Evolutionary conservation across 2,888 invertebrate species (phyloP).

Genomic region (Chrysolina haemoptera): DNA sequence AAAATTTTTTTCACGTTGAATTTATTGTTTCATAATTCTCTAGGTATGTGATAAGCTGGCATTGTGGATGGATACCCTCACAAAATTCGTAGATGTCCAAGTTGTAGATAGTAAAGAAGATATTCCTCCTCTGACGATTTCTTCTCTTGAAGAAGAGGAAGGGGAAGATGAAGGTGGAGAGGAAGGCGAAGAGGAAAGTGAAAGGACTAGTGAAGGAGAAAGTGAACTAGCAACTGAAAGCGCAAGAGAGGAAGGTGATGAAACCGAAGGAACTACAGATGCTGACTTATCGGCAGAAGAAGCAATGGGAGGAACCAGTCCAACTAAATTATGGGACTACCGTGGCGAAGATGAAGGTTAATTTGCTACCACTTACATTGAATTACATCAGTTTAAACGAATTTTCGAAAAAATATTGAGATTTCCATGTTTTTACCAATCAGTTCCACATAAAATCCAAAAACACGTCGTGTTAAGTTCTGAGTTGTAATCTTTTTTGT

Average conservation of each 20-base stretch:
- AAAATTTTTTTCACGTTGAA: not conserved
- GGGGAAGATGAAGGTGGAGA: conserved; percentile 45
- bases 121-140: conserved; percentile 52
- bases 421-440: no score
- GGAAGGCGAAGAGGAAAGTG: conserved; percentile 30
- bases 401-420: no score
- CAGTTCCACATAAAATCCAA: no score
- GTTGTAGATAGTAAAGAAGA: conserved; percentile 61
- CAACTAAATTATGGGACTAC: not conserved
- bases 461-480: no score
- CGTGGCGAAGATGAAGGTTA: conserved; percentile 26
- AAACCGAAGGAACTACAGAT: conserved; percentile 16
- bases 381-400: no score
- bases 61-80: conserved; percentile 63
- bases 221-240: conserved; percentile 35
- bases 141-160: conserved; percentile 50
- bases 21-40: not conserved
- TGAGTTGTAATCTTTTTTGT: no score
- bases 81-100: conserved; percentile 61
- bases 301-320: conserved; percentile 35
- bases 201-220: conserved; percentile 1
- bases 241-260: conserved; percentile 16
- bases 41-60: conserved; percentile 61
- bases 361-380: not conserved
- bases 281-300: conserved; percentile 41